phyloP scores from a whole-genome alignment of 2,113 vertebrate genomes.

The Panurus biarmicus region DNA sequence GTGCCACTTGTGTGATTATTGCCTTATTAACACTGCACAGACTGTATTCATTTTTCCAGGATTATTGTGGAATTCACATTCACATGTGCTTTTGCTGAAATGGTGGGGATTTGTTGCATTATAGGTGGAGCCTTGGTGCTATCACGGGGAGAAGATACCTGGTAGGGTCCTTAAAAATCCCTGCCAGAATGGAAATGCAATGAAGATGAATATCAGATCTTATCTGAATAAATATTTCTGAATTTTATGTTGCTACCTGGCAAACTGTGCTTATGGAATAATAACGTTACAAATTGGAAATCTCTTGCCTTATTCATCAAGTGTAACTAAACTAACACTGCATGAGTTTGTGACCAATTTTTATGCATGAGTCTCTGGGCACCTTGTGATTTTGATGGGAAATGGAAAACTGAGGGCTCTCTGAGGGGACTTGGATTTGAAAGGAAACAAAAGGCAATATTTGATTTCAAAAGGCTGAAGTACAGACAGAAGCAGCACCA shows the following conservation, averaged over 20 bases:
- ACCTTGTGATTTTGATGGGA: constrained; percentile 1
- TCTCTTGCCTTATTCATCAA: constrained; percentile 9
- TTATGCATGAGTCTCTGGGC: constrained; percentile 24
- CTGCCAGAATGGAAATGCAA: not conserved
- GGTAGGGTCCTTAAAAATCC: not conserved
- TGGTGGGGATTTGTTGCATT: not conserved
- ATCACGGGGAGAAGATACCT: not conserved
- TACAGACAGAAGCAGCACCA: not conserved
- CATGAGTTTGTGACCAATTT: constrained; percentile 20
- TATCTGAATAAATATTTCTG: constrained; percentile 31
- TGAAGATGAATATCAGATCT: not conserved
- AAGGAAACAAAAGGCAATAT: not conserved
- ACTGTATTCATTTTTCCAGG: not conserved
- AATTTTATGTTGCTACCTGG: constrained; percentile 35
- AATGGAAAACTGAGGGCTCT: constrained; percentile 27
- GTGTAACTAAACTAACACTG: not conserved
- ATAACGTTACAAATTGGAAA: constrained; percentile 18
- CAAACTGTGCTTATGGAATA: constrained; percentile 10
- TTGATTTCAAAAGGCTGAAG: not conserved
- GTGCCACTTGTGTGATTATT: constrained; percentile 23
- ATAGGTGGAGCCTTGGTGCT: not conserved
- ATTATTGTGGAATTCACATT: not conserved
- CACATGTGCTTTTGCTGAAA: not conserved
- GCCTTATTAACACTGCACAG: constrained; percentile 48
- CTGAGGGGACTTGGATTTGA: not conserved